Conservation (phyloP, 2,113 vertebrate species). For the Nipponia nippon region DNA sequence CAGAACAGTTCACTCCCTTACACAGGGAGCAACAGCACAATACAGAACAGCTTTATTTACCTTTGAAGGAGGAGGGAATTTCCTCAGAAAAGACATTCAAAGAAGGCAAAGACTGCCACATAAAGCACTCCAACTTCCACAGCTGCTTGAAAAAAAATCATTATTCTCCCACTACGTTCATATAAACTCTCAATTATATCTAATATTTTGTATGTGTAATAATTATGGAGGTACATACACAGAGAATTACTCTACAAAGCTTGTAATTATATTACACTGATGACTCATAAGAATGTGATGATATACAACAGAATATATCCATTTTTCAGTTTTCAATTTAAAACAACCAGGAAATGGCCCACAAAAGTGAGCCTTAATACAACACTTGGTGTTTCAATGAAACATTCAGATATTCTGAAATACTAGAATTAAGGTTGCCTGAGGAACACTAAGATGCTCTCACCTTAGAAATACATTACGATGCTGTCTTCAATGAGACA, state of each 20-base stretch:
- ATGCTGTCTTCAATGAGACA: background rate
- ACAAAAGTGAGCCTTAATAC: constrained; percentile 8
- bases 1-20: background rate
- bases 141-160: background rate
- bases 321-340: constrained; percentile 52
- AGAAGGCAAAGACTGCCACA: background rate
- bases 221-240: background rate
- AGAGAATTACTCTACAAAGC: background rate
- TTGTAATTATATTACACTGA: constrained; percentile 38
- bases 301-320: background rate
- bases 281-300: constrained; percentile 21
- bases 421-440: constrained; percentile 4
- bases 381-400: background rate
- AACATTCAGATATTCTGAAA: constrained; percentile 8
- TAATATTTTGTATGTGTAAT: background rate
- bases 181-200: background rate
- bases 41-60: background rate
- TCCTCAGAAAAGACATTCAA: background rate
- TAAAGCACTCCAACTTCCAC: background rate
- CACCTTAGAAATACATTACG: background rate
- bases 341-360: background rate
- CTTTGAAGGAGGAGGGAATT: background rate
- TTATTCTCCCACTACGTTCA: background rate
- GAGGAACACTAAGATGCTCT: constrained; percentile 4
- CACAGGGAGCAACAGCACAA: background rate